Percentiles rank a stretch among this genome's conserved stretches.
phyloP scores from a whole-genome alignment of 1,140 invertebrate genomes.

The Tetraneura akinire region DNA sequence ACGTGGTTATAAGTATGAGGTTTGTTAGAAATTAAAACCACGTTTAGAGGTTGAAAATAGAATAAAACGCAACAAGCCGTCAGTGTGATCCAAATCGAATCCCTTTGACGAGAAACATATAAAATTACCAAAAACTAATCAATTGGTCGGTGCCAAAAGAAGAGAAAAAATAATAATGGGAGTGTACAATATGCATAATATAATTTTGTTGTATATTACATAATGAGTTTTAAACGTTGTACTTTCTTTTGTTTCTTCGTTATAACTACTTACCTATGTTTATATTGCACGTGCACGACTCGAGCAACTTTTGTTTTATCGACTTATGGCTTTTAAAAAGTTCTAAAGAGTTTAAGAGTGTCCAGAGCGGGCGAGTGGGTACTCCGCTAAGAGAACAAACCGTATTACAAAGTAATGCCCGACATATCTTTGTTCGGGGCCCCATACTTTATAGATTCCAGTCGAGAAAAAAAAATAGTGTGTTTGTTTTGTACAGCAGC shows the following conservation, averaged over 20 bases:
- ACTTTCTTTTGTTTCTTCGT: too few relatives aligned
- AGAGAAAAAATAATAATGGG: too few relatives aligned
- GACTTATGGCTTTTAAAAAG: conserved; percentile 34
- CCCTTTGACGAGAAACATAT: neutral
- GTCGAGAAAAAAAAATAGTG: conserved; percentile 15
- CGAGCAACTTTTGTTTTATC: conserved; percentile 19
- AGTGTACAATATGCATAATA: too few relatives aligned
- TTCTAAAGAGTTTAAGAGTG: conserved; percentile 40
- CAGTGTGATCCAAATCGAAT: neutral
- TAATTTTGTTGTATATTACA: too few relatives aligned
- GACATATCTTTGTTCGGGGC: conserved; percentile 36
- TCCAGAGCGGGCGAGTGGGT: neutral
- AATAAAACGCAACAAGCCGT: neutral
- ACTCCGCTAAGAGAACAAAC: conserved; percentile 18
- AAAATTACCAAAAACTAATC: conserved; percentile 9
- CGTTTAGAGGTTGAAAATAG: neutral
- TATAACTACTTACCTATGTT: too few relatives aligned
- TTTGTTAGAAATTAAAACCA: too few relatives aligned
- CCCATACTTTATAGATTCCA: conserved; percentile 5
- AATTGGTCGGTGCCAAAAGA: too few relatives aligned
- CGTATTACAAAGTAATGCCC: conserved; percentile 12
- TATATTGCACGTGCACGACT: conserved; percentile 6
- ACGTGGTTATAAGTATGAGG: neutral
- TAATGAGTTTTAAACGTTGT: too few relatives aligned
- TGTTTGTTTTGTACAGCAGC: conserved; percentile 17